These are phyloP conservation scores for Podarcis raffonei DNA, from an alignment of 2,113 vertebrate species.

Conservation along the genomic window DNA sequence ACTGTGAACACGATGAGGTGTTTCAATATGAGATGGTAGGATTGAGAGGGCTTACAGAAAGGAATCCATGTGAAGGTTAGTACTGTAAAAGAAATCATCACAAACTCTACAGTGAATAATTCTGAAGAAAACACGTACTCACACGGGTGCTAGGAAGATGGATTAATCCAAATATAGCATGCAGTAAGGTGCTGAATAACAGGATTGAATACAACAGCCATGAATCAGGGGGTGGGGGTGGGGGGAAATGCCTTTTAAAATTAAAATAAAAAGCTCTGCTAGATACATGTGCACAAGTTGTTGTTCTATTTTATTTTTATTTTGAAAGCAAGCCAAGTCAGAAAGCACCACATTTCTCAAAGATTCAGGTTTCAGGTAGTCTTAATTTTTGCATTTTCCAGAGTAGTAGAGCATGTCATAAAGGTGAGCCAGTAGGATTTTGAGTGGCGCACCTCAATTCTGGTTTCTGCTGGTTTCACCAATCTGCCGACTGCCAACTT, in stretches of 20 bases:
- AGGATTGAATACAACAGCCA: not conserved
- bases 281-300: constrained; percentile 7
- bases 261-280: not conserved
- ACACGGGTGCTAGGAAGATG: not conserved
- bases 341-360: constrained; percentile 23
- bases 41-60: not conserved
- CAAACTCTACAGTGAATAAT: not conserved
- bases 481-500: not conserved
- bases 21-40: not conserved
- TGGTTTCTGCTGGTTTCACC: not conserved
- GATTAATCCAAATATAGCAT: not conserved
- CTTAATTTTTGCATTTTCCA: constrained; percentile 29
- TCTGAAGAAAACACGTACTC: not conserved
- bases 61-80: not conserved
- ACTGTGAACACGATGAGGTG: not conserved
- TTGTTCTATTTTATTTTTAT: not conserved
- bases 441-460: not conserved
- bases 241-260: not conserved
- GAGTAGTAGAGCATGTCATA: constrained; percentile 16
- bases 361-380: not conserved
- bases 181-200: not conserved
- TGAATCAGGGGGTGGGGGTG: too few relatives aligned
- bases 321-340: constrained; percentile 34
- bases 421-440: constrained; percentile 7
- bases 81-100: not conserved